Base-by-base conservation (phyloP, 2,888 invertebrate species). In the Ligdia adustata region DNA sequence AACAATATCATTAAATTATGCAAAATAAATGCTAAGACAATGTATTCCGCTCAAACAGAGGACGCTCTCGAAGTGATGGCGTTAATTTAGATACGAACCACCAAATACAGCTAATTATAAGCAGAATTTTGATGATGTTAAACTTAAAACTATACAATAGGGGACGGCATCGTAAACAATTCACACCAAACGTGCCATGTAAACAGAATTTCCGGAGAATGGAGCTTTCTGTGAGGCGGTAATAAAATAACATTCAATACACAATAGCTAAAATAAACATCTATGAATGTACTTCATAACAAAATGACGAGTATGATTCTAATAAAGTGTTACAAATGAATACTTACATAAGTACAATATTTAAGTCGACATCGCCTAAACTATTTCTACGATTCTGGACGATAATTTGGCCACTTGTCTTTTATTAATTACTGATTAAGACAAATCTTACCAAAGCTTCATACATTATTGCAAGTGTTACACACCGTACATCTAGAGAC, bases 361-460 rank as follows among this genome's bases (percentile, higher is more conserved):
- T 37, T 47, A 47, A 26, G 35, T 35, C 29, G 14, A 35, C 26
- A 18, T 41, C 47, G 13, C 57, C 40, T 22, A 22, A 22, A 22
- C 47, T 55, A 52, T 42, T 45, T 49, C 40, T 52, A 56, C 52
- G 42, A 48, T 42, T 57, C 78, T 86, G 89, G 89, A 88, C 87
- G 88, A 79, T 80, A 84, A 86, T 89, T 89, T 89, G 89, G 89
- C 89, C 86, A 79, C 89, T 79, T 82, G 81, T 86, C 78, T 78
- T 80, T 79, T 72, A 73, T 62, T 78, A 69, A 78, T 73, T 75
- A 75, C 60, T 71, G 67, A 70, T 69, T 72, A 65, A 64, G 69
- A 71, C 69, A 72, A 71, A 69, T 63, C 62, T 66, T 61, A 69
- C 64, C 64, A 64, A 70, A 69, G 67, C 69, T 64, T 66, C 58